Conservation (phyloP, 2,888 invertebrate genomes). For the Nephrotoma appendiculata region DNA sequence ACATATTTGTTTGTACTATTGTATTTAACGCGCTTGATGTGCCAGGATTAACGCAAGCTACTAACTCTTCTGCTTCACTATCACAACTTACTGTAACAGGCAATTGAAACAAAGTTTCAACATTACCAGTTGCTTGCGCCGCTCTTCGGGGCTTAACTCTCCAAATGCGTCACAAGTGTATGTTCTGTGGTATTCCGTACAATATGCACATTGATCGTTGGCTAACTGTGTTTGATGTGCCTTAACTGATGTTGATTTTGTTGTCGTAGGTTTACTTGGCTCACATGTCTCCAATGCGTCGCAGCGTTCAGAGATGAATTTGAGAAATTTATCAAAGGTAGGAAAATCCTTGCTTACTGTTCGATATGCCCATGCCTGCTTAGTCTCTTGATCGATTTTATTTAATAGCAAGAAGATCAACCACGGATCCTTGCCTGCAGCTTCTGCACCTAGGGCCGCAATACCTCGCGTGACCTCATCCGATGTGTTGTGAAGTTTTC, state of each 20-base stretch:
- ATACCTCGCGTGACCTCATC: neutral
- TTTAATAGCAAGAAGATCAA: neutral
- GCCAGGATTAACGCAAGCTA: no score
- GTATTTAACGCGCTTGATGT: no score
- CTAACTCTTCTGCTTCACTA: neutral
- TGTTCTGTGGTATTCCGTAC: neutral
- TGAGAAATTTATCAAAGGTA: neutral
- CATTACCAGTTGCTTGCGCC: neutral
- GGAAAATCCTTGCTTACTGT: neutral
- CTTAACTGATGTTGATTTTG: neutral
- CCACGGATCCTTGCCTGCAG: neutral
- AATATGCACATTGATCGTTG: neutral
- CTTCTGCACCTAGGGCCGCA: neutral
- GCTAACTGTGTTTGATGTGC: neutral
- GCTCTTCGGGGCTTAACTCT: neutral
- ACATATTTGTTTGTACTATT: no score
- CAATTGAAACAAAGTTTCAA: no score
- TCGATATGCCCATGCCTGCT: neutral
- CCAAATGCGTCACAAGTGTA: neutral
- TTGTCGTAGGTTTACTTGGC: neutral
- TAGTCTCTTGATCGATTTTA: neutral
- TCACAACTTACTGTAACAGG: neutral
- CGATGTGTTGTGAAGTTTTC: neutral
- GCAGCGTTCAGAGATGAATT: neutral
- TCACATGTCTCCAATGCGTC: neutral